Percentiles rank a stretch among this genome's conserved stretches.
phyloP scores from a whole-genome alignment of 2,113 vertebrate species.

The Pseudopipra pipra region DNA sequence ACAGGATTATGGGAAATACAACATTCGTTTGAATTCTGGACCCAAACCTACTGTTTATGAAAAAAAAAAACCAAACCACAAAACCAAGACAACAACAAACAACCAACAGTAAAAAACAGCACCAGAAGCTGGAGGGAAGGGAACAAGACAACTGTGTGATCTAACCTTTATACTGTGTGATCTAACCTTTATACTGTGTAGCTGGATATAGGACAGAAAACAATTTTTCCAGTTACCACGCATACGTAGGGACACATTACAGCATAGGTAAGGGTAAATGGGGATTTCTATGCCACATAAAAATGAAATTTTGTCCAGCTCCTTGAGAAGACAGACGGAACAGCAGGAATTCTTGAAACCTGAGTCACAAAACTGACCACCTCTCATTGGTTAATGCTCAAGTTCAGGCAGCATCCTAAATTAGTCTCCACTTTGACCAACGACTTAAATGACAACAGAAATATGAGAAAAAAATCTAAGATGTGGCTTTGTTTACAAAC shows the following conservation, averaged over 20 bases:
- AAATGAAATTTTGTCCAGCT: neutral
- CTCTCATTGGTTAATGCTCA: neutral
- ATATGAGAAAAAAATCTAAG: neutral
- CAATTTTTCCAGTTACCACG: neutral
- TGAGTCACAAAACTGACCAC: neutral
- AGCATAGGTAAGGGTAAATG: neutral
- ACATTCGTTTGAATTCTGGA: neutral
- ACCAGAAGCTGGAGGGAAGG: neutral
- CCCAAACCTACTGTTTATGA: neutral
- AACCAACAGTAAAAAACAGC: neutral
- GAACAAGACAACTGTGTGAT: neutral
- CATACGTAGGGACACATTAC: neutral
- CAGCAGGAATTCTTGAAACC: slow-evolving; percentile 26
- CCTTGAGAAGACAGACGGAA: neutral
- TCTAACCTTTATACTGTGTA: neutral
- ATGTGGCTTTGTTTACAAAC: neutral
- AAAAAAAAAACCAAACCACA: neutral
- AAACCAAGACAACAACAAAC: neutral
- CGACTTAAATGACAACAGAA: neutral
- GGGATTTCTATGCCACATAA: neutral
- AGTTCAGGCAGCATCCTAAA: neutral
- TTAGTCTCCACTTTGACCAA: neutral
- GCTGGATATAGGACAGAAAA: neutral
- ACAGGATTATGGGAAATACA: neutral
- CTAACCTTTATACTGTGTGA: neutral